Evolutionary conservation across 2,888 invertebrate genomes (phyloP), one percentile per base, ranked within the genome.

Genomic region (Prenolepis imparis): DNA sequence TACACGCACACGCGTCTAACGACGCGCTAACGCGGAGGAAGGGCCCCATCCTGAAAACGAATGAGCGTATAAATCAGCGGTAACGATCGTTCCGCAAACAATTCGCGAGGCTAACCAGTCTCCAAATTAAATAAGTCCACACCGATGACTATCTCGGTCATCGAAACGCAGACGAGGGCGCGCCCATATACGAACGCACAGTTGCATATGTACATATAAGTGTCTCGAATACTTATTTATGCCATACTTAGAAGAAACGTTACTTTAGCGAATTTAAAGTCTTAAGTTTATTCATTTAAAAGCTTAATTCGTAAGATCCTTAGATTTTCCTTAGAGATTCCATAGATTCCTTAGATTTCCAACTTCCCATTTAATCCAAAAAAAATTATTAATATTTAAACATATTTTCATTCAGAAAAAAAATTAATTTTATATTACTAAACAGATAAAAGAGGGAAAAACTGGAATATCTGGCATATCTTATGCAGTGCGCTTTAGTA

Each of bases 61-160:
- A 90, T 87, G 92, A 91, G 87, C 87, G 87, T 86, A 92, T 92
- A 92, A 92, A 92, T 92, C 92, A 91, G 82, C 78, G 67, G 87
- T 89, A 92, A 91, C 91, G 91, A 91, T 88, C 91, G 90, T 87
- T 90, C 86, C 74, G 90, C 91, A 91, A 88, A 88, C 88, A 86
- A 82, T 85, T 84, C 83, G 80, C 64, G 83, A 77, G 85, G 82
- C 82, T 84, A 80, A 83, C 87, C 83, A 83, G 90, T 88, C 82
- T 83, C 83, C 83, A 89, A 90, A 90, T 90, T 90, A 90, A 90
- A 90, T 90, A 90, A 90, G 91, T 88, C 86, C 87, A 82, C 86
- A 78, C 88, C 85, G 88, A 91, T 90, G 81, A 82, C 77, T 86
- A 89, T 89, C 90, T 82, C 39, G 63, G 70, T 64, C n/a, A 68